Evolutionary conservation across 1,140 invertebrate genomes (phyloP).

Genomic region (Drosophila teissieri): DNA sequence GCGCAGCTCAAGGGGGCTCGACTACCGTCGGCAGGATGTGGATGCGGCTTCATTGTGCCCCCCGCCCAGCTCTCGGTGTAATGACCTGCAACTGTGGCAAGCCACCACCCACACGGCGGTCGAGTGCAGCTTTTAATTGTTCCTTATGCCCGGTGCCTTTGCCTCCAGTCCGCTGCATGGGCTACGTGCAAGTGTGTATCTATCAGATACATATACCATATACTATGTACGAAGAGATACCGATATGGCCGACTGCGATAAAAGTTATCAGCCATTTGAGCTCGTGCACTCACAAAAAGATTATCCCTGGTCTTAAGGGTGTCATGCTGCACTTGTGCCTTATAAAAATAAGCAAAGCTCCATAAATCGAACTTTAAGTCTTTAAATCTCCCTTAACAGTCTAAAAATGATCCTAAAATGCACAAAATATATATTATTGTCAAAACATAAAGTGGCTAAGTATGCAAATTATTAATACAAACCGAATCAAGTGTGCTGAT

Average conservation of each 20-base stretch:
- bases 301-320: not conserved
- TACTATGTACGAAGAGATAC: conserved; percentile 2
- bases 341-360: too few relatives aligned
- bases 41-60: conserved; percentile 41
- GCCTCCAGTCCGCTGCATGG: conserved; percentile 7
- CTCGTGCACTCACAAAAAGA: conserved; percentile 12
- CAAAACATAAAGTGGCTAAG: too few relatives aligned
- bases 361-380: too few relatives aligned
- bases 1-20: conserved; percentile 52
- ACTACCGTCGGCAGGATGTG: conserved; percentile 26
- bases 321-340: not conserved
- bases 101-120: conserved; percentile 14
- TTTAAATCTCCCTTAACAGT: too few relatives aligned
- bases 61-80: conserved; percentile 40
- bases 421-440: not conserved
- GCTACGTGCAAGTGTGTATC: conserved; percentile 41
- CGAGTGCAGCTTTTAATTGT: conserved; percentile 52
- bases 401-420: too few relatives aligned
- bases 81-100: conserved; percentile 63
- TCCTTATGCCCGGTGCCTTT: conserved; percentile 1
- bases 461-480: too few relatives aligned
- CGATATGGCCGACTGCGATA: conserved; percentile 41
- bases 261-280: conserved; percentile 64
- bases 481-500: too few relatives aligned
- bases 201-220: conserved; percentile 23